Conservation (phyloP, 2,113 vertebrate genomes). For the Oncorhynchus clarkii region DNA sequence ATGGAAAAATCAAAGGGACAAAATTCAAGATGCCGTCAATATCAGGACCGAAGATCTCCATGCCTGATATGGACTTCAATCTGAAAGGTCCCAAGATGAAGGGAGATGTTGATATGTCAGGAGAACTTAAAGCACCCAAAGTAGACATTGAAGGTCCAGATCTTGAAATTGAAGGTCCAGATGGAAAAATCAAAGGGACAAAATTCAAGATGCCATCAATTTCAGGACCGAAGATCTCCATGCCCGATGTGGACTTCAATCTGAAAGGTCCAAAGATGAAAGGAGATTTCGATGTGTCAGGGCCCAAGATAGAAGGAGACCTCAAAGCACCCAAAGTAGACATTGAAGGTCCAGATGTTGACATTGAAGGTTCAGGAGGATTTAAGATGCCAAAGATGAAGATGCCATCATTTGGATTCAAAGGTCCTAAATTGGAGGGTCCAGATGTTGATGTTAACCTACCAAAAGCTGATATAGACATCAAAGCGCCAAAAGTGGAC, state of each 20-base stretch:
- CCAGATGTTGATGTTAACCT: no score
- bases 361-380: no score
- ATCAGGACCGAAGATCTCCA: no score
- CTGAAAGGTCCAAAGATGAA: neutral
- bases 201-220: constrained; percentile 20
- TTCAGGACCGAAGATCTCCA: constrained; percentile 22
- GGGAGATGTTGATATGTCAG: neutral
- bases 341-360: neutral
- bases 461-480: neutral
- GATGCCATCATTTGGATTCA: no score
- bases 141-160: constrained; percentile 24
- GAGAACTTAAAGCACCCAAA: constrained; percentile 6
- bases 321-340: constrained; percentile 9
- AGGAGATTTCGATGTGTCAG: neutral
- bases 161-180: constrained; percentile 40
- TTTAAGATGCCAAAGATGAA: no score
- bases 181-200: constrained; percentile 27
- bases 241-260: neutral
- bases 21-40: no score
- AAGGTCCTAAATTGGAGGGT: no score
- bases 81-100: neutral
- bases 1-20: no score
- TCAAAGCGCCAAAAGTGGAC: neutral
- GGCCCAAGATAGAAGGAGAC: neutral
- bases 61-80: no score